Evolutionary conservation across 2,113 vertebrate genomes (phyloP).

Genomic region (Hymenochirus boettgeri): DNA sequence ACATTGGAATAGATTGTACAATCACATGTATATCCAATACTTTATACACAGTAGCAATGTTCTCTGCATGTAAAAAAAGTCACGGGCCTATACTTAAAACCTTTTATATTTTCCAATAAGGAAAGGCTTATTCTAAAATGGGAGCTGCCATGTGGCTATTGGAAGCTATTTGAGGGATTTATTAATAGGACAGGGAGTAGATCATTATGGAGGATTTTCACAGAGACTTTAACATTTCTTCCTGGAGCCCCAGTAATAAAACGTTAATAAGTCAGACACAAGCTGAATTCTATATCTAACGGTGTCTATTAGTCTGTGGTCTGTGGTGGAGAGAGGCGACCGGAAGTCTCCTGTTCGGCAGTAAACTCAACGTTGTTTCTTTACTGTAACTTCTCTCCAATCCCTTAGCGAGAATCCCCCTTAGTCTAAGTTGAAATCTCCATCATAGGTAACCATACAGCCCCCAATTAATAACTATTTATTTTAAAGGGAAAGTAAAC

Average conservation of each 20-base stretch:
- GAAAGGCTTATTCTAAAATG: too few relatives aligned
- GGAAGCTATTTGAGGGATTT: too few relatives aligned
- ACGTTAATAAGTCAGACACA: conserved; percentile 45
- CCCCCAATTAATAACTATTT: too few relatives aligned
- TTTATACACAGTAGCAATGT: too few relatives aligned
- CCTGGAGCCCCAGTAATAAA: conserved; percentile 47
- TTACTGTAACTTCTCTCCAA: neutral
- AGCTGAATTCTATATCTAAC: conserved; percentile 53
- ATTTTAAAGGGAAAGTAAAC: too few relatives aligned
- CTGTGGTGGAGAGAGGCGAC: conserved; percentile 49
- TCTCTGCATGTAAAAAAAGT: too few relatives aligned
- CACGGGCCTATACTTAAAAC: too few relatives aligned
- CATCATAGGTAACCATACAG: too few relatives aligned
- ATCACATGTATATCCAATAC: too few relatives aligned
- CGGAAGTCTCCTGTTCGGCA: conserved; percentile 47
- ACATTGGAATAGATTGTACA: too few relatives aligned
- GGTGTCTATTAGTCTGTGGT: conserved; percentile 52
- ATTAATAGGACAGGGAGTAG: neutral
- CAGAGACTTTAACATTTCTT: conserved; percentile 53
- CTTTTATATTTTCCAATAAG: too few relatives aligned
- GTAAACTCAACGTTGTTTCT: conserved; percentile 25
- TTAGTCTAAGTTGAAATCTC: neutral
- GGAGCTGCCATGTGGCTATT: too few relatives aligned
- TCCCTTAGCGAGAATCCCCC: neutral
- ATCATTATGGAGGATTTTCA: neutral